These are phyloP conservation scores for Hermaeophaga mercurialis DNA, from an alignment of 2,888 invertebrate genomes.

Conservation along the genomic window DNA sequence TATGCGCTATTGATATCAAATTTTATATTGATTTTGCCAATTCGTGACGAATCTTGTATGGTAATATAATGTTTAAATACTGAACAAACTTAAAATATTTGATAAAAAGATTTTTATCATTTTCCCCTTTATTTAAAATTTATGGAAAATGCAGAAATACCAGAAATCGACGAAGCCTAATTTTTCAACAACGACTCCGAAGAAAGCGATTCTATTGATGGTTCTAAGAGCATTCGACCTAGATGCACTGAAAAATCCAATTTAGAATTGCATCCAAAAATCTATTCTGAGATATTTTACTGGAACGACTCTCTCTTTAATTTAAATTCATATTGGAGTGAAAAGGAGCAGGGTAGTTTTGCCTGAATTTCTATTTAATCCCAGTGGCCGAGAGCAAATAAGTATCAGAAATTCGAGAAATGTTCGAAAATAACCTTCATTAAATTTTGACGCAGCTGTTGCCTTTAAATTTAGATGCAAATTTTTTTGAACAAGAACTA, in stretches of 20 bases:
- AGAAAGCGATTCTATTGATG: conserved; percentile 18
- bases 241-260: conserved; percentile 31
- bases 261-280: conserved; percentile 38
- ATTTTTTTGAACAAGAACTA: not conserved
- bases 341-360: conserved; percentile 2
- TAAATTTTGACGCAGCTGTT: conserved; percentile 12
- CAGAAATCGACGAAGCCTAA: conserved; percentile 5
- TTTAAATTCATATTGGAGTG: conserved; percentile 15
- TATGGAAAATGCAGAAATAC: too few species aligned
- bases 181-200: conserved; percentile 13
- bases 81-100: too few species aligned
- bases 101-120: too few species aligned
- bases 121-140: too few species aligned
- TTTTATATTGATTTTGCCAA: too few species aligned
- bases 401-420: conserved; percentile 3
- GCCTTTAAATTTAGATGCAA: conserved; percentile 1
- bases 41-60: too few species aligned
- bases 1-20: too few species aligned
- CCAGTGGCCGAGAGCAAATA: not conserved
- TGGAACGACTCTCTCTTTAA: conserved; percentile 7
- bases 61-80: too few species aligned
- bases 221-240: conserved; percentile 12
- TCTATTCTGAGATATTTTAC: conserved; percentile 36
- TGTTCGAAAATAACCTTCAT: conserved; percentile 9
- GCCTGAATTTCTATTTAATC: not conserved